Conservation (phyloP, 2,888 invertebrate species). For the Pollenia griseotomentosa region DNA sequence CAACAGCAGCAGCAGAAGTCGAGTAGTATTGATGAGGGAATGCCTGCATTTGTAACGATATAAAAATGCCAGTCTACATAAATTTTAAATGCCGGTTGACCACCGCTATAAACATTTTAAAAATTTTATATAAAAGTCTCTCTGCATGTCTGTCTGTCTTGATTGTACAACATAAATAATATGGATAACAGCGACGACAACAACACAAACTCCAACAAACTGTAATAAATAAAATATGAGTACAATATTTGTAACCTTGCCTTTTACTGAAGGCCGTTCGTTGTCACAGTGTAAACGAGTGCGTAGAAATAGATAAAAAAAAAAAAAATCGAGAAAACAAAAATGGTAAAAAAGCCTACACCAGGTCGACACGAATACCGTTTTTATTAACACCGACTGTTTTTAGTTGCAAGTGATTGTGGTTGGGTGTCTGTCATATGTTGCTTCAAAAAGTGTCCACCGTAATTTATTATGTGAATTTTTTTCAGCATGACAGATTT, state of each 20-base stretch:
- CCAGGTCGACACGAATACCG: slow-evolving; percentile 29
- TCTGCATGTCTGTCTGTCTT: slow-evolving; percentile 1
- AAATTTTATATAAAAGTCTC: not conserved
- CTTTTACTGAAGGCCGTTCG: slow-evolving; percentile 73
- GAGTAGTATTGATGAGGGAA: slow-evolving; percentile 37
- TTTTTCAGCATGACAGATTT: not conserved
- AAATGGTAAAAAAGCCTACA: slow-evolving; percentile 27
- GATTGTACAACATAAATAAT: slow-evolving; percentile 48
- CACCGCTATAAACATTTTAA: slow-evolving; percentile 12
- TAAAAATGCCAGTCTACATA: slow-evolving; percentile 45
- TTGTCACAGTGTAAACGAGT: slow-evolving; percentile 56
- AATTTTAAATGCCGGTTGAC: slow-evolving; percentile 69
- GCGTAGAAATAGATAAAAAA: slow-evolving; percentile 63
- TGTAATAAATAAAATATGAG: slow-evolving; percentile 63
- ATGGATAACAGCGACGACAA: slow-evolving; percentile 46
- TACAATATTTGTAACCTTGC: slow-evolving; percentile 72
- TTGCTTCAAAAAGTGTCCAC: slow-evolving; percentile 28
- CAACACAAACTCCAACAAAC: slow-evolving; percentile 26
- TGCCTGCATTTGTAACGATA: slow-evolving; percentile 44
- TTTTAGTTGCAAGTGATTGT: slow-evolving; percentile 19
- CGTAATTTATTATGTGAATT: slow-evolving; percentile 64
- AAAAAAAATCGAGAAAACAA: not conserved
- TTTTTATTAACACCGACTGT: slow-evolving; percentile 24
- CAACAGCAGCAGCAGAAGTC: slow-evolving; percentile 28
- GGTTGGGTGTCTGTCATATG: slow-evolving; percentile 45